These are phyloP conservation scores for Dynastes grantii DNA, from an alignment of 2,888 invertebrate species.

Conservation along the genomic window DNA sequence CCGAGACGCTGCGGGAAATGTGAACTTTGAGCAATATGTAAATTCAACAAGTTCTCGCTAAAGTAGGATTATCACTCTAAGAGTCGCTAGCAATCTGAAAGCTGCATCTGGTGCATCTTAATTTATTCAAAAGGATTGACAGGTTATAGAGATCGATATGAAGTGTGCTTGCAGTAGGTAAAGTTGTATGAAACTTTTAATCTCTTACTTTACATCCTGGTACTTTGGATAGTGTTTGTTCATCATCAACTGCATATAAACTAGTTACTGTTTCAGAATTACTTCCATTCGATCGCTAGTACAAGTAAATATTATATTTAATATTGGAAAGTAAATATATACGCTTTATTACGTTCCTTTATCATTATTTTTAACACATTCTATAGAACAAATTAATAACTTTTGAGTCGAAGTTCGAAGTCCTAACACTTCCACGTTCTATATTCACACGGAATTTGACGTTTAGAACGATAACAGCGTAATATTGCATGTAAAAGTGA, in stretches of 20 bases:
- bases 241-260: no score
- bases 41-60: constrained; percentile 9
- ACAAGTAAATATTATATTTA: no score
- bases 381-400: constrained; percentile 14
- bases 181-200: not conserved
- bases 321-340: no score
- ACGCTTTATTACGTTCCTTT: not conserved
- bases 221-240: not conserved
- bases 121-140: not conserved
- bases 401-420: constrained; percentile 4
- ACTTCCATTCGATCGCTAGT: no score
- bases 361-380: not conserved
- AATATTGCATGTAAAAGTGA: constrained; percentile 40
- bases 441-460: constrained; percentile 29
- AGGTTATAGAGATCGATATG: not conserved
- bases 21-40: constrained; percentile 18
- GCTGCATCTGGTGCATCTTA: not conserved
- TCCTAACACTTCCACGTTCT: constrained; percentile 7
- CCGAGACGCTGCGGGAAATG: not conserved
- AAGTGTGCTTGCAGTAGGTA: not conserved
- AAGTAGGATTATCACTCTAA: constrained; percentile 17
- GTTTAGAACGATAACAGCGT: constrained; percentile 19
- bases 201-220: not conserved
- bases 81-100: not conserved
- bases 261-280: no score